Evolutionary conservation across 2,113 vertebrate species (phyloP).

Genomic region (Talpa occidentalis): DNA sequence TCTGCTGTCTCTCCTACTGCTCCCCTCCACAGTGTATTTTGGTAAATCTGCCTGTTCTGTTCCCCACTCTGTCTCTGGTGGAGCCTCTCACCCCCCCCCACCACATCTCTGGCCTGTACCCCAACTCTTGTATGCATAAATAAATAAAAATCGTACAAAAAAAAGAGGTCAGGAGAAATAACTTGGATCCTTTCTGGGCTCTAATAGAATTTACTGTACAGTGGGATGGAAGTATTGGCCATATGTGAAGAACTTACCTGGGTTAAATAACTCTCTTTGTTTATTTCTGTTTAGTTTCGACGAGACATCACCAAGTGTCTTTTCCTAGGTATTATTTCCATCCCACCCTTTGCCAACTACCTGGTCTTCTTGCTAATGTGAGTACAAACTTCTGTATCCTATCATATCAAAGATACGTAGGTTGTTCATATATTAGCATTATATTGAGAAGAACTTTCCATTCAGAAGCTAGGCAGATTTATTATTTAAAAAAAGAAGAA

Average conservation of each 20-base stretch:
- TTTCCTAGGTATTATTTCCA: slow-evolving; percentile 91
- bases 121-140: no score
- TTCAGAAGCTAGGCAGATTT: slow-evolving; percentile 35
- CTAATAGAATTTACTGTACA: not conserved
- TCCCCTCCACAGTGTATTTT: no score
- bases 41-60: no score
- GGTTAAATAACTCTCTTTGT: slow-evolving; percentile 46
- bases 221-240: slow-evolving; percentile 33
- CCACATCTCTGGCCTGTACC: no score
- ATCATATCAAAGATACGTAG: not conserved
- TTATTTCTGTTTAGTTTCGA: slow-evolving; percentile 89
- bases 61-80: no score
- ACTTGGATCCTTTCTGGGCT: not conserved
- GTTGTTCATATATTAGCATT: not conserved
- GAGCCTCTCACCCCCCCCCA: no score
- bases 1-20: no score
- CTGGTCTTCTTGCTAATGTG: slow-evolving; percentile 95
- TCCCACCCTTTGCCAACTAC: slow-evolving; percentile 98
- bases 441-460: not conserved
- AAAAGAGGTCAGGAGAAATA: not conserved
- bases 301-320: slow-evolving; percentile 92
- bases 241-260: not conserved
- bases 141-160: no score
- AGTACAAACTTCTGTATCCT: slow-evolving; percentile 82
- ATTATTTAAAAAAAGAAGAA: not conserved